Conservation (phyloP, 2,113 vertebrate genomes). For the Phylloscopus whistleri region DNA sequence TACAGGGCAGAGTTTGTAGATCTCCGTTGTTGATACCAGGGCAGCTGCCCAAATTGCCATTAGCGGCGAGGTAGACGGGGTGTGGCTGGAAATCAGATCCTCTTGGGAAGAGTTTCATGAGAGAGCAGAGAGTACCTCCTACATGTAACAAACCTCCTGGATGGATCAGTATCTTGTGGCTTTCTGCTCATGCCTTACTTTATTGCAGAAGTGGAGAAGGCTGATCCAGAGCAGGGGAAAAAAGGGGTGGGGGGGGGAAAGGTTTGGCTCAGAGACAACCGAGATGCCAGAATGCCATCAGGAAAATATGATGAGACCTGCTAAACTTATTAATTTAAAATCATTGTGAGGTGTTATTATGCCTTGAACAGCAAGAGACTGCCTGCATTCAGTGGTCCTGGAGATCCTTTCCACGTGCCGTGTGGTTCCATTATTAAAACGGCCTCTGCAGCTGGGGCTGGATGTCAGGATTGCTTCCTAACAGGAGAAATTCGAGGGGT, state of each 20-base stretch:
- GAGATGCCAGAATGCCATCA: constrained; percentile 24
- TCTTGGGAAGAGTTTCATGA: constrained; percentile 69
- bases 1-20: constrained; percentile 67
- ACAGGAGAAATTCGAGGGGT: not conserved
- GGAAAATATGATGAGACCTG: constrained; percentile 11
- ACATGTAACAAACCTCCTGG: constrained; percentile 65
- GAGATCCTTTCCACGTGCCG: not conserved
- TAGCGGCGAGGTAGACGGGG: constrained; percentile 58
- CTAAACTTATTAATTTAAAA: not conserved
- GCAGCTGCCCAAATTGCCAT: constrained; percentile 70
- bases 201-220: constrained; percentile 44
- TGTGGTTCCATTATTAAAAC: not conserved
- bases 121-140: constrained; percentile 60
- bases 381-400: not conserved
- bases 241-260: not conserved
- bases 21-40: constrained; percentile 63
- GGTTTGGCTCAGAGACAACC: not conserved
- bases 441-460: not conserved
- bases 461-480: not conserved
- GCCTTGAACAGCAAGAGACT: not conserved
- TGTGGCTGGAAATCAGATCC: constrained; percentile 69
- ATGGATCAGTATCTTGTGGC: constrained; percentile 65
- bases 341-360: not conserved
- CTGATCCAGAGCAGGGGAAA: constrained; percentile 14
- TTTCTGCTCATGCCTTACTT: constrained; percentile 65